Evolutionary conservation across 2,797 vertebrate genomes (phyloP).

Genomic region (Picus viridis): DNA sequence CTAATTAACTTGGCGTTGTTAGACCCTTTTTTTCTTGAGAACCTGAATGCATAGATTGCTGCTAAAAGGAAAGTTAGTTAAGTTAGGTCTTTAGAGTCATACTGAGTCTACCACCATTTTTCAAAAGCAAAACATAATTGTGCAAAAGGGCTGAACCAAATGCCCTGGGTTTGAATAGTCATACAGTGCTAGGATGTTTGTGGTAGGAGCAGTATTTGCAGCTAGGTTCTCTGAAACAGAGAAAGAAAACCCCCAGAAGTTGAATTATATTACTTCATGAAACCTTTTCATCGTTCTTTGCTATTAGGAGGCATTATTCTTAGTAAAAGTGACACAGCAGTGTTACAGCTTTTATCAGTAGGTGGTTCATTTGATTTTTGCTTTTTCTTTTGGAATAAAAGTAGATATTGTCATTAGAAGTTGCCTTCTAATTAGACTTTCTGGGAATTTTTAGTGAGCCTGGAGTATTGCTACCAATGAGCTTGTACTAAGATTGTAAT

Average conservation of each 20-base stretch:
- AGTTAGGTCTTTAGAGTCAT: background rate
- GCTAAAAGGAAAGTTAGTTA: slow-evolving; percentile 3
- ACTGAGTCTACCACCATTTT: background rate
- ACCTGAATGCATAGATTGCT: background rate
- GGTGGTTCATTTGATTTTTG: slow-evolving; percentile 36
- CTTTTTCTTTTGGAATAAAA: slow-evolving; percentile 62
- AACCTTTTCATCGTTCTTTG: background rate
- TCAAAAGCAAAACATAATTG: slow-evolving; percentile 21
- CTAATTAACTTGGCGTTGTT: background rate
- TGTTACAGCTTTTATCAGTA: slow-evolving; percentile 22
- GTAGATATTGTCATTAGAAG: slow-evolving; percentile 59
- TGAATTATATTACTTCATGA: background rate
- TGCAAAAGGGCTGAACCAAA: background rate
- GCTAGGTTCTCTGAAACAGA: background rate
- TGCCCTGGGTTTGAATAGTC: background rate
- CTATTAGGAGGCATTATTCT: background rate
- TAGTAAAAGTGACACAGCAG: background rate
- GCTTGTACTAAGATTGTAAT: slow-evolving; percentile 65
- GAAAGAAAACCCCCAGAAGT: background rate
- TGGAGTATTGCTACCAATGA: slow-evolving; percentile 37
- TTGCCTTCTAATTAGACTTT: slow-evolving; percentile 46
- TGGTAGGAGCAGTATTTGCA: background rate
- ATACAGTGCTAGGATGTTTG: background rate
- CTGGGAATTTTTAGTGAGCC: slow-evolving; percentile 5
- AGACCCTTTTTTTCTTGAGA: background rate